Percentiles rank a stretch among this genome's conserved stretches.
These are phyloP conservation scores for Sturnus vulgaris DNA, from an alignment of 2,113 vertebrate genomes.

Conservation along the genomic window DNA sequence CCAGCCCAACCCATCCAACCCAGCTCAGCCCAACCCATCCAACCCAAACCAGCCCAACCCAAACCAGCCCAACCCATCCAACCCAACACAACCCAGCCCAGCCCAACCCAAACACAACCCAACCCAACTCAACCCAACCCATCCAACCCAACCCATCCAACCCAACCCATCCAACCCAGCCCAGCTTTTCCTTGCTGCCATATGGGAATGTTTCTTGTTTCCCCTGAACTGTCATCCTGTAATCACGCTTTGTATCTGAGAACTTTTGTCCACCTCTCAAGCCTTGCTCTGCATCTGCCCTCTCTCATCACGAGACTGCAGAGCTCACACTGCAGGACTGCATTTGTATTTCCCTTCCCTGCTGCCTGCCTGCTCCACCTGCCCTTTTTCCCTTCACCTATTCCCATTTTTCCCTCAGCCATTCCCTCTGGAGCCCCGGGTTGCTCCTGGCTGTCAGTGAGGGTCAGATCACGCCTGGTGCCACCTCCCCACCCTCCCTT, in stretches of 20 bases:
- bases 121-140: too few relatives aligned
- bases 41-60: not conserved
- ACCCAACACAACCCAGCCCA: too few relatives aligned
- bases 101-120: too few relatives aligned
- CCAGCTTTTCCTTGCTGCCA: not conserved
- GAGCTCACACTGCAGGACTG: not conserved
- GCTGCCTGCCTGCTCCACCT: not conserved
- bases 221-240: too few relatives aligned
- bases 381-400: not conserved
- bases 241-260: not conserved
- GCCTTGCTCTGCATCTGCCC: not conserved
- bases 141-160: too few relatives aligned
- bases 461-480: not conserved
- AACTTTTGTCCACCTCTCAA: rapidly evolving
- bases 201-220: not conserved
- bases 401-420: not conserved
- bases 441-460: not conserved
- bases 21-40: too few relatives aligned
- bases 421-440: not conserved
- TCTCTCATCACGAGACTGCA: not conserved
- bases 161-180: not conserved
- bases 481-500: not conserved
- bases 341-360: not conserved
- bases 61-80: too few relatives aligned
- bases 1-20: not conserved